These are phyloP conservation scores for Pammene aurita DNA, from an alignment of 2,888 invertebrate genomes.

Conservation along the genomic window DNA sequence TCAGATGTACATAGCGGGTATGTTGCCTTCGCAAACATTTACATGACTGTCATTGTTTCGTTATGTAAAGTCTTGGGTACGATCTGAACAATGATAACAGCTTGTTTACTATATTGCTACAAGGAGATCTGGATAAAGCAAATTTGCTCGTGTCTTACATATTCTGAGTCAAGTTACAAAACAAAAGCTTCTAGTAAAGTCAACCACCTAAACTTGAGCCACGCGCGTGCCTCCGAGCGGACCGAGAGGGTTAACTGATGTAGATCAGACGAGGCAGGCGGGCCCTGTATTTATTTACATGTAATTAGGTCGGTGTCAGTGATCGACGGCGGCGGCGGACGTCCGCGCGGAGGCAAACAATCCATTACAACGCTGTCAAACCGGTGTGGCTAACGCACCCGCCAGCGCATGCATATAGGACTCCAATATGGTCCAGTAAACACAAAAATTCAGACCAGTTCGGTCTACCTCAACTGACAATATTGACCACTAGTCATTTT, in stretches of 20 bases:
- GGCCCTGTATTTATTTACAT: constrained; percentile 76
- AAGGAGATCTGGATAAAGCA: constrained; percentile 15
- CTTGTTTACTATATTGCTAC: constrained; percentile 28
- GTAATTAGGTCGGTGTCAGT: constrained; percentile 77
- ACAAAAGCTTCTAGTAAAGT: constrained; percentile 36
- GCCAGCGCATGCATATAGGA: constrained; percentile 59
- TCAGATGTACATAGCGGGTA: constrained; percentile 22
- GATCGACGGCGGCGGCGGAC: constrained; percentile 71
- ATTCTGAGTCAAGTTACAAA: constrained; percentile 27
- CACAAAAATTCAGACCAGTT: constrained; percentile 69
- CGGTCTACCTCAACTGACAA: constrained; percentile 57
- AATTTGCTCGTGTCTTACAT: constrained; percentile 28
- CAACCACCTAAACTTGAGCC: constrained; percentile 40
- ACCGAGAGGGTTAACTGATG: constrained; percentile 53
- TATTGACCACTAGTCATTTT: constrained; percentile 61
- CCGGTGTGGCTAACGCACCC: constrained; percentile 49
- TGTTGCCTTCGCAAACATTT: constrained; percentile 25
- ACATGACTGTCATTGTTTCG: constrained; percentile 34
- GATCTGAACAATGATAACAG: constrained; percentile 17
- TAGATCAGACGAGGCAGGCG: constrained; percentile 53
- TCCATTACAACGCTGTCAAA: constrained; percentile 74
- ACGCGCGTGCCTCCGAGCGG: constrained; percentile 28
- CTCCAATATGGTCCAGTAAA: constrained; percentile 65
- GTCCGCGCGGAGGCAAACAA: constrained; percentile 73
- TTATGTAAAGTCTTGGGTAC: constrained; percentile 18